Evolutionary conservation across 2,888 invertebrate species (phyloP).

Genomic region (Heteropelma amictum): DNA sequence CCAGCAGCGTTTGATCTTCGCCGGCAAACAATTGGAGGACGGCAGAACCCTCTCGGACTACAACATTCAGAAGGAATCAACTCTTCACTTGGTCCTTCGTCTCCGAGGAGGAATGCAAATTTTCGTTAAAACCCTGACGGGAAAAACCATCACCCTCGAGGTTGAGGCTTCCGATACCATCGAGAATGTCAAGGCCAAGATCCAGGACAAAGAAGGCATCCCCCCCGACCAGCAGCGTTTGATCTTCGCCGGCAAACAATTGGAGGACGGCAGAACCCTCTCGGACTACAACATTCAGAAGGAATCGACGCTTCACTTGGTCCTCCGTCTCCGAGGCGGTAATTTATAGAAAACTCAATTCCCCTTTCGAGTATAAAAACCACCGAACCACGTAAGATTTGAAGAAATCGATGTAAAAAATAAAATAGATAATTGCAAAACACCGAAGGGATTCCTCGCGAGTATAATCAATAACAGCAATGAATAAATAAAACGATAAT

Average conservation of each 20-base stretch:
- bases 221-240: constrained; percentile 36
- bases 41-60: constrained; percentile 78
- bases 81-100: constrained; percentile 11
- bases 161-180: constrained; percentile 19
- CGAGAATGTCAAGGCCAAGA: constrained; percentile 26
- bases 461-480: constrained; percentile 25
- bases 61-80: constrained; percentile 23
- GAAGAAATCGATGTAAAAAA: constrained; percentile 13
- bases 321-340: constrained; percentile 78
- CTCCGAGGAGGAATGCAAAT: constrained; percentile 25
- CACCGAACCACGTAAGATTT: neutral
- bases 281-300: constrained; percentile 56
- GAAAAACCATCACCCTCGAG: constrained; percentile 17
- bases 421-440: constrained; percentile 33
- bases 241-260: constrained; percentile 52
- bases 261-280: constrained; percentile 50
- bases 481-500: constrained; percentile 54
- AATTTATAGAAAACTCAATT: constrained; percentile 75
- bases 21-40: constrained; percentile 80
- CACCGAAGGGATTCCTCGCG: constrained; percentile 53
- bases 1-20: constrained; percentile 47
- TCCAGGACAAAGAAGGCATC: constrained; percentile 28
- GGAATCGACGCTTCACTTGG: constrained; percentile 57
- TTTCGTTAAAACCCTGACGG: constrained; percentile 20
- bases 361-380: neutral